These are phyloP conservation scores for Oscheius sp. DNA, from an alignment of 2,888 invertebrate genomes.

Conservation along the genomic window DNA sequence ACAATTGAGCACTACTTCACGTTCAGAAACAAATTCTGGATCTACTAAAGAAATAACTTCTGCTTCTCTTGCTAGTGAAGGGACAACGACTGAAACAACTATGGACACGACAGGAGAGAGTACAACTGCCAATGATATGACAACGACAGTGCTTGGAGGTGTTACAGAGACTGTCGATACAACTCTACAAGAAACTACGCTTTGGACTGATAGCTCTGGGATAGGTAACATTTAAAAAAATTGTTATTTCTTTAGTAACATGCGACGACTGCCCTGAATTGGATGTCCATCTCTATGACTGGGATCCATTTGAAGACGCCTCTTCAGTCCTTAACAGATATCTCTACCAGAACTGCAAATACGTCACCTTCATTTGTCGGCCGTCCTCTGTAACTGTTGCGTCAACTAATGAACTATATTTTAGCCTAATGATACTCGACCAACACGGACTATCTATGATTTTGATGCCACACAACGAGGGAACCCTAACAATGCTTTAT, in stretches of 20 bases:
- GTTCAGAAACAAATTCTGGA: too few relatives aligned
- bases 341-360: conserved; percentile 39
- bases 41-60: too few relatives aligned
- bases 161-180: too few relatives aligned
- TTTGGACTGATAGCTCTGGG: too few relatives aligned
- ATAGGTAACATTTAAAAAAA: neutral
- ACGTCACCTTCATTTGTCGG: conserved; percentile 49
- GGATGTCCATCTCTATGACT: conserved; percentile 43
- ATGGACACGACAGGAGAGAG: too few relatives aligned
- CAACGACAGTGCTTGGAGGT: too few relatives aligned
- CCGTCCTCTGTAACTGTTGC: conserved; percentile 39
- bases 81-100: too few relatives aligned
- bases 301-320: conserved; percentile 46
- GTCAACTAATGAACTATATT: neutral
- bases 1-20: too few relatives aligned
- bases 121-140: too few relatives aligned
- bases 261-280: conserved; percentile 45
- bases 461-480: conserved; percentile 30
- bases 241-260: conserved; percentile 6
- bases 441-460: conserved; percentile 47
- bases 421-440: conserved; percentile 45
- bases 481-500: conserved; percentile 34
- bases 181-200: too few relatives aligned
- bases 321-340: conserved; percentile 54
- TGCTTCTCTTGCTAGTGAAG: too few relatives aligned